These are phyloP conservation scores for Lasioglossum morio DNA, from an alignment of 2,888 invertebrate genomes.

Conservation along the genomic window DNA sequence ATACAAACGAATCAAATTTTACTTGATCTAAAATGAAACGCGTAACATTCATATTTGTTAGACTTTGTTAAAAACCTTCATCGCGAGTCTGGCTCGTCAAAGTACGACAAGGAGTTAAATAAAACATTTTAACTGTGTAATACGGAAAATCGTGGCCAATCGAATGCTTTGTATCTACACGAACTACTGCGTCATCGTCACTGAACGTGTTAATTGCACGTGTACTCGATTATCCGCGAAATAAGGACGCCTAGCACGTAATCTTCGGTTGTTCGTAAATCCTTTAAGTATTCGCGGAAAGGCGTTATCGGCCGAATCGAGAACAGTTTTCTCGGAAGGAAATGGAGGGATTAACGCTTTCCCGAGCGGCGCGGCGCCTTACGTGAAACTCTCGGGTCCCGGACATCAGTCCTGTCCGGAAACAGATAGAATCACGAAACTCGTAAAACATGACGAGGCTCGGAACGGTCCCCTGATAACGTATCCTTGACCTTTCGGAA, in stretches of 20 bases:
- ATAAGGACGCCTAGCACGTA: not conserved
- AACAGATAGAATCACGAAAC: conserved; percentile 39
- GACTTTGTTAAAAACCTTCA: too few species aligned
- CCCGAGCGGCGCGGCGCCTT: not conserved
- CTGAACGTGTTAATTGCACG: not conserved
- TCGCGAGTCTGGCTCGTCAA: too few species aligned
- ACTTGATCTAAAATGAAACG: too few species aligned
- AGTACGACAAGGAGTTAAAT: too few species aligned
- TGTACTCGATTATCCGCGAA: not conserved
- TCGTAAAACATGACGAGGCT: conserved; percentile 24
- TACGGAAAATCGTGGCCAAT: too few species aligned
- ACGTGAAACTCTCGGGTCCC: conserved; percentile 7
- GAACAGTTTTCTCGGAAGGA: conserved; percentile 4
- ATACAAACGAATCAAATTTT: too few species aligned
- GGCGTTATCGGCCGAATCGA: not conserved
- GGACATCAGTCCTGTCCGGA: not conserved
- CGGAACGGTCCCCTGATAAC: not conserved
- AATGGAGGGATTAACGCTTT: not conserved
- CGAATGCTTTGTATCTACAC: too few species aligned
- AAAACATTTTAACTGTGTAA: too few species aligned
- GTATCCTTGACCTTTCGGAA: conserved; percentile 13
- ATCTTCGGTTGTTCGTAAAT: not conserved
- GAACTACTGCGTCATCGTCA: not conserved
- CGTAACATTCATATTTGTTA: too few species aligned
- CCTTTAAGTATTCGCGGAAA: not conserved